A percentile compares a stretch with the other conserved stretches of the same genome.
Conservation (phyloP, 2,888 invertebrate genomes). For the Alsophila aescularia region DNA sequence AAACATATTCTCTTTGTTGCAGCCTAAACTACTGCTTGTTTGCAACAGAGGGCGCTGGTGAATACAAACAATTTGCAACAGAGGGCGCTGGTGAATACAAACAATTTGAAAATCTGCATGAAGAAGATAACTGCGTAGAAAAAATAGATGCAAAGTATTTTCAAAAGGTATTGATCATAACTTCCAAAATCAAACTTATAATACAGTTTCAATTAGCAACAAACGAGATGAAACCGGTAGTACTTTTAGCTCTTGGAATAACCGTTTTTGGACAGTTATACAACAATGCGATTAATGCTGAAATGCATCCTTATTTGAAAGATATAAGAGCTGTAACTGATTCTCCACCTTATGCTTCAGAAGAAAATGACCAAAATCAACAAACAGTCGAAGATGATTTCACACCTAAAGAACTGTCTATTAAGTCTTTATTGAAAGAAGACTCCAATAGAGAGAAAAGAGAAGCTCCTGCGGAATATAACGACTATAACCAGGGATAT, state of each 20-base stretch:
- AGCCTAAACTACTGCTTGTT: too few species aligned
- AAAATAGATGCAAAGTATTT: too few species aligned
- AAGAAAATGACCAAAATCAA: neutral
- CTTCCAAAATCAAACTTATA: too few species aligned
- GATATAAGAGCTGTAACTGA: neutral
- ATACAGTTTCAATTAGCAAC: neutral
- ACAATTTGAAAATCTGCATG: too few species aligned
- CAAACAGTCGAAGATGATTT: neutral
- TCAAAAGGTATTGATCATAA: too few species aligned
- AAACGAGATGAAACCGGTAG: conserved; percentile 10
- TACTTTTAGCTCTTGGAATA: conserved; percentile 4
- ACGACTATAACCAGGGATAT: neutral
- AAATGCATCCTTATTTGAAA: neutral
- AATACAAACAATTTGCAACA: too few species aligned
- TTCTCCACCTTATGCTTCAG: neutral
- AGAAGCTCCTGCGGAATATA: neutral
- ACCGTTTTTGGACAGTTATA: conserved; percentile 9
- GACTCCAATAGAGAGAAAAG: neutral
- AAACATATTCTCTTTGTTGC: too few species aligned
- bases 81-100: too few species aligned
- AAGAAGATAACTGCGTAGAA: too few species aligned
- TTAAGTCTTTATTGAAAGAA: neutral
- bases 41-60: too few species aligned
- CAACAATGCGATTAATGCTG: neutral
- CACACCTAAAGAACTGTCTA: neutral